Base-by-base conservation (phyloP, 2,797 vertebrate genomes). In the Numenius phaeopus region DNA sequence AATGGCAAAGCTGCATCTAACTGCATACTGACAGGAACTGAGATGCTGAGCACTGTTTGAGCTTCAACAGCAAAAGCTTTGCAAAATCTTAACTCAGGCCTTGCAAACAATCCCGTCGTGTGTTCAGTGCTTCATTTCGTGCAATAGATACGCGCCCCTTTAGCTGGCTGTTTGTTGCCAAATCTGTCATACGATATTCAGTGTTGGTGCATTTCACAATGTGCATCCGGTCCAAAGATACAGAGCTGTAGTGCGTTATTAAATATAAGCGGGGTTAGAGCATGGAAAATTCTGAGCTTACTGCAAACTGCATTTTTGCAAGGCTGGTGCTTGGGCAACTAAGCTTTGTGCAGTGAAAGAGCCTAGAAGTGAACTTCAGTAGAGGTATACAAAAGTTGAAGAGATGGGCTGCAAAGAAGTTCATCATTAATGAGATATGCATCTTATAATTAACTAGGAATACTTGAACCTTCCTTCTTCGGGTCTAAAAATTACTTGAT, bases 101-200 rank as follows among this genome's bases (percentile, higher is more conserved):
- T 82, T 49, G 47, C 59, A 71, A 57, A 52, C n/a, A 66, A 10
- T 50, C 17, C 24, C 6, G 2, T n/a, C 3, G 1, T 42, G 14
- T 11, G 10, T 29, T 32, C 37, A 20, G 29, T 39, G 23, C 42
- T 95, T 80, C 17, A 17, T 55, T 89, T 80, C 27, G 29, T 47
- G 47, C 26, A 18, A 21, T 7, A 40, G 65, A 46, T 50, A 21
- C 0, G 0, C 40, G 30, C 15, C 55, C 5, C 24, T 84, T 7
- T 49, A 67, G 24, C 32, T 65, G 49, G 8, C n/a, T 86, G 9
- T 19, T 44, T 71, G 23, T 52, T 77, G 47, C 27, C 44, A 82
- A 39, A 29, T 59, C 14, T 83, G 29, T 44, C 30, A 10, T 8
- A 3, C 2, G 2, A 14, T 55, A 67, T 4, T 77, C 29, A 42